These are phyloP conservation scores for Drepana arcuata DNA, from an alignment of 1,140 invertebrate species.

Conservation along the genomic window DNA sequence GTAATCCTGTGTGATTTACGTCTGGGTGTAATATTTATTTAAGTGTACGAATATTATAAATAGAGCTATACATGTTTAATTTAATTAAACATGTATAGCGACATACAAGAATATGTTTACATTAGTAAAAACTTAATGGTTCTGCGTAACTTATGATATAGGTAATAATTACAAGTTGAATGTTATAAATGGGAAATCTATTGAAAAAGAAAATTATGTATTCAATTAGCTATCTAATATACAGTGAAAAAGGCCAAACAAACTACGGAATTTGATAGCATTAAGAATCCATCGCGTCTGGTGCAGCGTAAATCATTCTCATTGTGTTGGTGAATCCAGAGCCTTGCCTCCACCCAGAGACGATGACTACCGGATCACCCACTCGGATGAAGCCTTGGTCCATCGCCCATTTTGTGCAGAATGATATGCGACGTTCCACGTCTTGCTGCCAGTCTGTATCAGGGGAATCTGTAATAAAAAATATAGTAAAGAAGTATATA, in stretches of 20 bases:
- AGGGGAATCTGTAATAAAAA: slow-evolving; percentile 27
- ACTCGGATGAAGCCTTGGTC: slow-evolving; percentile 76
- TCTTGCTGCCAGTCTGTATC: slow-evolving; percentile 67
- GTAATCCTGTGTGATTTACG: too few species aligned
- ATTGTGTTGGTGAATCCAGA: slow-evolving; percentile 86
- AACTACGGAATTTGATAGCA: not conserved
- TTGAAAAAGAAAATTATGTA: too few species aligned
- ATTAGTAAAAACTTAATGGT: too few species aligned
- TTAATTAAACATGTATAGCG: too few species aligned
- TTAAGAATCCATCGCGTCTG: slow-evolving; percentile 17
- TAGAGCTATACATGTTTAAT: too few species aligned
- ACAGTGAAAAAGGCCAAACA: not conserved
- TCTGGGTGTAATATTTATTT: too few species aligned
- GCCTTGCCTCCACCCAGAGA: slow-evolving; percentile 84
- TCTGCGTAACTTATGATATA: too few species aligned
- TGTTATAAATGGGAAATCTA: too few species aligned
- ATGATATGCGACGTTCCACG: slow-evolving; percentile 79
- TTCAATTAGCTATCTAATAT: too few species aligned
- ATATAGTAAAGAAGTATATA: not conserved
- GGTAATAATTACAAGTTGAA: too few species aligned
- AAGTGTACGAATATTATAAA: too few species aligned
- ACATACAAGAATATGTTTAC: too few species aligned
- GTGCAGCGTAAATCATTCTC: slow-evolving; percentile 75
- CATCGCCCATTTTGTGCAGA: slow-evolving; percentile 78
- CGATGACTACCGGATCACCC: slow-evolving; percentile 80